A percentile compares a stretch with the other conserved stretches of the same genome.
These are phyloP conservation scores for Corythaeola cristata DNA, from an alignment of 2,113 vertebrate species.

Conservation along the genomic window DNA sequence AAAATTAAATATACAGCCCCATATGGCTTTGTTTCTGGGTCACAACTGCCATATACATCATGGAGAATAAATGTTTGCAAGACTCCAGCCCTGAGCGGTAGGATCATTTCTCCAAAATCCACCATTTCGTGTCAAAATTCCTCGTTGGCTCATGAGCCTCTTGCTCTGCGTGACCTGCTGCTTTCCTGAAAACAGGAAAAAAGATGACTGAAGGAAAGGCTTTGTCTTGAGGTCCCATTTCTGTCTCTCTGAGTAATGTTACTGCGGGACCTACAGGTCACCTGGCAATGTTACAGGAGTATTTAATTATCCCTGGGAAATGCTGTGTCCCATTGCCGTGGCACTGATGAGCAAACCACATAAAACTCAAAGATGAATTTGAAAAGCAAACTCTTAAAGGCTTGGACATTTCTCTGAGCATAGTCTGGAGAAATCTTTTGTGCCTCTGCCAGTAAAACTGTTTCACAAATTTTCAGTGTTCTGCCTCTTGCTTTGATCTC, in stretches of 20 bases:
- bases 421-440: neutral
- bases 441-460: neutral
- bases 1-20: neutral
- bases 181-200: conserved; percentile 1
- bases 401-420: neutral
- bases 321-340: neutral
- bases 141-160: neutral
- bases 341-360: conserved; percentile 47
- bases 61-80: neutral
- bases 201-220: neutral
- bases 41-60: neutral
- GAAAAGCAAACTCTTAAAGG: conserved; percentile 1
- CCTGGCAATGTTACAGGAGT: conserved; percentile 2
- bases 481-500: neutral
- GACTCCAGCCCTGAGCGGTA: neutral
- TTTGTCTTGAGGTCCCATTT: conserved; percentile 25
- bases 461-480: conserved; percentile 10
- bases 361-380: conserved; percentile 6
- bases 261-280: neutral
- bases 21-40: neutral
- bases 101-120: neutral
- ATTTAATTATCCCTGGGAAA: conserved; percentile 43
- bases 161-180: neutral
- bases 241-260: conserved; percentile 49
- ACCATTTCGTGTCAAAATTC: conserved; percentile 7